Base-by-base conservation (phyloP, 2,888 invertebrate species). In the Eupelmus urozonus region DNA sequence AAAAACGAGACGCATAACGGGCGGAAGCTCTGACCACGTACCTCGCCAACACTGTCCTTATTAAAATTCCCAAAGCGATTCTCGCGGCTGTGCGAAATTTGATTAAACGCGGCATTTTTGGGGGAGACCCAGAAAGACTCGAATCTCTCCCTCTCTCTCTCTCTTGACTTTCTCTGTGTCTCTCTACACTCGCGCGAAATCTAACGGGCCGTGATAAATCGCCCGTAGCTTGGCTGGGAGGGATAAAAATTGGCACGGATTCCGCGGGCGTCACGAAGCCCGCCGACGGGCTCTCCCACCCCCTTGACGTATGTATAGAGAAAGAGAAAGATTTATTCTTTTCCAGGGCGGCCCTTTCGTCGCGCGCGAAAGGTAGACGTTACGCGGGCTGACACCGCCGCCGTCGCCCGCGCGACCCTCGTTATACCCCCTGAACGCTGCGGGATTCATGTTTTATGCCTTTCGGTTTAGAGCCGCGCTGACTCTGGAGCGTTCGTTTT, bases 191-290 rank as follows among this genome's bases (percentile, higher is more conserved):
- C 29, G 20, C 11, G 60, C 23, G 71, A 71, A 71, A 71, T 60
- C 71, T 62, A 71, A 71, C 71, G 71, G 60, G 60, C 60, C 62
- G 72, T 62, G 53, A 72, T 62, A 72, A 72, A 72, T 72, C 63
- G 51, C 53, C 20, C 4, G 49, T 7, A 62, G 55, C 62, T 4
- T 45, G 29, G 71, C 20, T 7, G 49, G 16, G 23, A n/a, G 18
- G 23, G 20, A 62, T 57, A 65, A 74, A 74, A 74, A 74, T 66
- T 74, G 66, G 74, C 65, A 74, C 65, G 59, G 66, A 65, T 74
- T 66, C 66, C 59, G 74, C 42, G 59, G 34, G 40, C 62, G 74
- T 74, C 63, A 53, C 72, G 23, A 62, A 60, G 9, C 51, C 23
- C 34, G 55, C 23, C 45, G 45, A 45, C 45, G 13, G 13, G 13